These are phyloP conservation scores for Corticium candelabrum DNA, from an alignment of 37 sponge, comb jelly and placozoan genomes.

Conservation along the genomic window DNA sequence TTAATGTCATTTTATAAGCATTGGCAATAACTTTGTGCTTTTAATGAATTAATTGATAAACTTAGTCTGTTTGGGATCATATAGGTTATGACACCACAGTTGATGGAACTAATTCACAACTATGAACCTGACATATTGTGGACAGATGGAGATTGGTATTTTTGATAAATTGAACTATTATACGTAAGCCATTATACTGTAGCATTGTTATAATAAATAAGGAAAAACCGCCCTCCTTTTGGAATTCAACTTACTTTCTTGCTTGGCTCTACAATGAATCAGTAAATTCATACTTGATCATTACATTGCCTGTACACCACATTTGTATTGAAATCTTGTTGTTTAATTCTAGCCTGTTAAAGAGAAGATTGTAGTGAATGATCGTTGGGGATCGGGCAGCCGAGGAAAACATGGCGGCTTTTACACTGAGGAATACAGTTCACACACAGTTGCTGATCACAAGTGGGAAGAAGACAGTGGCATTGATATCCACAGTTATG, in stretches of 20 bases:
- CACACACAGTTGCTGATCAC: conserved; percentile 2
- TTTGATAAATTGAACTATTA: too few relatives aligned
- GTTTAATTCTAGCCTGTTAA: neutral
- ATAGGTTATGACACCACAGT: neutral
- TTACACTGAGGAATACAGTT: neutral
- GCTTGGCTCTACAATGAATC: conserved; percentile 12
- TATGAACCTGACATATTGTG: neutral
- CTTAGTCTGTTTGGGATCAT: neutral
- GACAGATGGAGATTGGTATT: conserved; percentile 12
- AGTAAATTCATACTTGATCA: too few relatives aligned
- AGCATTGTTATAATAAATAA: too few relatives aligned
- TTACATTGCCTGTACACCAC: too few relatives aligned
- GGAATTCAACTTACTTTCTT: neutral
- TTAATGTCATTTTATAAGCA: too few relatives aligned
- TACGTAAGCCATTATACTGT: too few relatives aligned
- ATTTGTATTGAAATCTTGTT: too few relatives aligned
- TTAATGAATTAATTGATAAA: too few relatives aligned
- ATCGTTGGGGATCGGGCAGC: conserved; percentile 1
- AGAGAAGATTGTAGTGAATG: neutral
- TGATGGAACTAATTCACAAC: neutral
- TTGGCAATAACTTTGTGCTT: too few relatives aligned
- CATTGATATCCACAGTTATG: neutral
- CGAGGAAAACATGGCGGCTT: neutral
- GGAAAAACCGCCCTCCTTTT: neutral
- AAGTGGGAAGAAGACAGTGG: conserved; percentile 10